Percentiles rank a stretch among this genome's conserved stretches.
Conservation (phyloP, 1,140 invertebrate genomes). For the Dendrolimus punctatus region DNA sequence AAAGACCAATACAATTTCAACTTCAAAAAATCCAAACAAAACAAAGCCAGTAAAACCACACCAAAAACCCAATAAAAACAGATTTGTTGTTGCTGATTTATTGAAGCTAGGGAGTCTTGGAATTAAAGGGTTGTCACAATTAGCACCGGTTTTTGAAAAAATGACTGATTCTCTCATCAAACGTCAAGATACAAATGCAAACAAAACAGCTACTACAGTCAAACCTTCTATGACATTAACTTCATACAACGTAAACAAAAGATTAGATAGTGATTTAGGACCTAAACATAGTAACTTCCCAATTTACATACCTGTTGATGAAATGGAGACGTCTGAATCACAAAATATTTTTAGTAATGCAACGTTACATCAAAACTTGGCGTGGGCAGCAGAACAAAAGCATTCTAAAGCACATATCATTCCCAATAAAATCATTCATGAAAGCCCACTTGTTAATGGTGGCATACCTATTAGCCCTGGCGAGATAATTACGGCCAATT, state of each 20-base stretch:
- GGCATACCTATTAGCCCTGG: slow-evolving; percentile 88
- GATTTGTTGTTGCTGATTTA: slow-evolving; percentile 70
- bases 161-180: slow-evolving; percentile 70
- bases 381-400: slow-evolving; percentile 61
- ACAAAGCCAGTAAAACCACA: no score
- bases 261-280: slow-evolving; percentile 66
- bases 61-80: slow-evolving; percentile 69
- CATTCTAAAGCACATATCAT: slow-evolving; percentile 48
- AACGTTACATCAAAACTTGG: slow-evolving; percentile 64
- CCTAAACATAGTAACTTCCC: slow-evolving; percentile 74
- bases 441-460: slow-evolving; percentile 76
- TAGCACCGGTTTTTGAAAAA: slow-evolving; percentile 76
- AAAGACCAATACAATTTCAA: slow-evolving; percentile 39
- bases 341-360: slow-evolving; percentile 74
- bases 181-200: slow-evolving; percentile 51
- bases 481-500: slow-evolving; percentile 87
- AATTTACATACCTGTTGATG: slow-evolving; percentile 85
- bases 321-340: slow-evolving; percentile 81
- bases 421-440: slow-evolving; percentile 68
- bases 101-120: slow-evolving; percentile 77
- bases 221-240: slow-evolving; percentile 45
- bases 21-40: slow-evolving; percentile 52
- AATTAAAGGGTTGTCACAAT: slow-evolving; percentile 75
- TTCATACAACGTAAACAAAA: slow-evolving; percentile 58
- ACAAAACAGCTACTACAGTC: slow-evolving; percentile 38